Evolutionary conservation across 2,113 vertebrate genomes (phyloP).

Genomic region (Sander vitreus): DNA sequence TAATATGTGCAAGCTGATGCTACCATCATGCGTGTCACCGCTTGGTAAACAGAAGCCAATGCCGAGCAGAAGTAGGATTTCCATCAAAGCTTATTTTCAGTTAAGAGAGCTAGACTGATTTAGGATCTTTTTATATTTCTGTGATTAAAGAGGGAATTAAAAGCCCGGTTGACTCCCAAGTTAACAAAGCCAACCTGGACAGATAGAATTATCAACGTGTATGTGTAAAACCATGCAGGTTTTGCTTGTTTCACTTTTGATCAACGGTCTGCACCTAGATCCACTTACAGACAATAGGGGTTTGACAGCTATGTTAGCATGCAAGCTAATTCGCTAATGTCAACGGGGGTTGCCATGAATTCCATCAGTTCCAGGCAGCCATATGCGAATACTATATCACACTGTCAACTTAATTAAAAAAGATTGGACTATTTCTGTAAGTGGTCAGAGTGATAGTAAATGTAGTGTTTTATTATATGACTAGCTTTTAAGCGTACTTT

Average conservation of each 20-base stretch:
- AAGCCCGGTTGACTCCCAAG: not conserved
- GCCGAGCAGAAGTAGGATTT: not conserved
- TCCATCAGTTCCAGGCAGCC: constrained; percentile 5
- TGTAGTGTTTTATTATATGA: not conserved
- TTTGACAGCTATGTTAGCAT: constrained; percentile 78
- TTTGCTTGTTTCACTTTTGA: constrained; percentile 52
- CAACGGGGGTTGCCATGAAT: constrained; percentile 37
- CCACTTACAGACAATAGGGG: constrained; percentile 63
- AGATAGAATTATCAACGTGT: not conserved
- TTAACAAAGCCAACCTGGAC: not conserved
- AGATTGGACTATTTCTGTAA: not conserved
- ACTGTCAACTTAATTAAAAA: not conserved
- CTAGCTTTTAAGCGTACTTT: constrained; percentile 18
- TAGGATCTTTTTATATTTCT: not conserved
- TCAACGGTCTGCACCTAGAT: not conserved
- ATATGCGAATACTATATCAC: rapidly evolving
- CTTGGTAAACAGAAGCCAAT: constrained; percentile 9
- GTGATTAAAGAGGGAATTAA: not conserved
- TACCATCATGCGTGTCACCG: not conserved
- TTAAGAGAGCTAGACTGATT: not conserved
- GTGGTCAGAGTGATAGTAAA: not conserved
- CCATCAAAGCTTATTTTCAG: not conserved
- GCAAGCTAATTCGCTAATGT: constrained; percentile 59
- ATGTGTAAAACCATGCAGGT: not conserved
- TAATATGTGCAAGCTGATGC: not conserved